Evolutionary conservation across 2,797 vertebrate species (phyloP), one percentile per base, ranked within the genome.

Genomic region (Galaxias olidus): DNA sequence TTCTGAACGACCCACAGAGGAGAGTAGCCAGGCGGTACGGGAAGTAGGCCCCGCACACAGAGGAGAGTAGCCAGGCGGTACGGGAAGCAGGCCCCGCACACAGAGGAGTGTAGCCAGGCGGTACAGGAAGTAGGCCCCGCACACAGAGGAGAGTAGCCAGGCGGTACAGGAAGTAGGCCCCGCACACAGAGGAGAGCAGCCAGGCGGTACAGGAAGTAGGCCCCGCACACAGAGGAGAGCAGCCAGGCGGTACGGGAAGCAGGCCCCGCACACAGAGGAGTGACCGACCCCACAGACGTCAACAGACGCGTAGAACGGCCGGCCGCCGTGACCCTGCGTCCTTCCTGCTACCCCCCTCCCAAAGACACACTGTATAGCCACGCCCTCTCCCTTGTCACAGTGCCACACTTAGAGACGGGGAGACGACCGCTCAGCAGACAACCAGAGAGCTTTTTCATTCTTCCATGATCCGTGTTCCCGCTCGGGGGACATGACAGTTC

Each of bases 401-500:
- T 2, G 40, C 15, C 30, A n/a, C 15, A 51, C 15, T 12, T 3
- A 10, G 19, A 11, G 51, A n/a, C n/a, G n/a, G 5, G 11, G 51
- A 12, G 51, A 1, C 5, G 17, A 53, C 1, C 17, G 18, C 30
- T 19, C 0, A 53, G 18, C 51, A 53, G 15, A 12, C 11, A 53
- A 53, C 18, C n/a, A n/a, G 12, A 4, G 18, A 6, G 6, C 30
- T 2, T 30, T 59, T 15, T 5, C 13, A 59, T 44, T 45, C 18
- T 59, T 44, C 44, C 15, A 46, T 44, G 42, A n/a, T 44, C 18
- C 5, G 9, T 12, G 19, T 59, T 59, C 20, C 58, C 51, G 47
- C 48, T 18, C 20, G 45, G 69, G 51, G 46, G 66, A 71, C 58
- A 20, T 18, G 41, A 20, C 9, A 10, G 20, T 30, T 15, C 63